These are phyloP conservation scores for Microctenopoma steveboyesi DNA, from an alignment of 2,797 vertebrate genomes.

Conservation along the genomic window DNA sequence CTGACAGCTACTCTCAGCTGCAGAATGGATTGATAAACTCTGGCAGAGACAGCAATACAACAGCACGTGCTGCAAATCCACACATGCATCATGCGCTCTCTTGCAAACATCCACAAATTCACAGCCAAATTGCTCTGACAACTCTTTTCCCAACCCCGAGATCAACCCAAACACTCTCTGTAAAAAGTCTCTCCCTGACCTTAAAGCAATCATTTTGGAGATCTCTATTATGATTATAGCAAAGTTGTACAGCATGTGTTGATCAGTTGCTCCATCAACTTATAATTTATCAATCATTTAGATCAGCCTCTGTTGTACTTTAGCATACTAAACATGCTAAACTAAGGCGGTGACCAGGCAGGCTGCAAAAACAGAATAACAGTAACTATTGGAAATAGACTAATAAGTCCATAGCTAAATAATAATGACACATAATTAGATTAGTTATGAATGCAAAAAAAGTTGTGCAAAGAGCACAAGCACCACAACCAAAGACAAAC, in stretches of 20 bases:
- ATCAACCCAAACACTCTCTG: not conserved
- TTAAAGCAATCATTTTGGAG: not conserved
- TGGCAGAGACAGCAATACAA: constrained; percentile 40
- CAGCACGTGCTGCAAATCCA: constrained; percentile 33
- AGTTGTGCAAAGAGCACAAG: not conserved
- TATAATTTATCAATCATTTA: no score
- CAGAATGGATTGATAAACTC: constrained; percentile 42
- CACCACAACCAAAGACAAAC: not conserved
- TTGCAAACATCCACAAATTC: constrained; percentile 27
- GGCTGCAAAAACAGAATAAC: no score
- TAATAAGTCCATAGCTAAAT: no score
- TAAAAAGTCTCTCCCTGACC: not conserved
- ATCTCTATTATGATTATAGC: not conserved
- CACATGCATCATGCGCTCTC: constrained; percentile 2
- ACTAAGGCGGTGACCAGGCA: no score
- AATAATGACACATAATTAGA: not conserved
- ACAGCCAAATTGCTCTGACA: constrained; percentile 8
- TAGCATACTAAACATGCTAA: no score
- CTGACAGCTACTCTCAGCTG: constrained; percentile 64
- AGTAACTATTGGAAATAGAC: no score
- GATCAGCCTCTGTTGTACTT: no score
- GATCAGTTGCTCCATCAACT: not conserved
- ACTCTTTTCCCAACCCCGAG: not conserved
- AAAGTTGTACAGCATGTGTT: not conserved
- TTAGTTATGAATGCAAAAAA: not conserved